Evolutionary conservation across 2,113 vertebrate genomes (phyloP).

Genomic region (Marmota flaviventris): DNA sequence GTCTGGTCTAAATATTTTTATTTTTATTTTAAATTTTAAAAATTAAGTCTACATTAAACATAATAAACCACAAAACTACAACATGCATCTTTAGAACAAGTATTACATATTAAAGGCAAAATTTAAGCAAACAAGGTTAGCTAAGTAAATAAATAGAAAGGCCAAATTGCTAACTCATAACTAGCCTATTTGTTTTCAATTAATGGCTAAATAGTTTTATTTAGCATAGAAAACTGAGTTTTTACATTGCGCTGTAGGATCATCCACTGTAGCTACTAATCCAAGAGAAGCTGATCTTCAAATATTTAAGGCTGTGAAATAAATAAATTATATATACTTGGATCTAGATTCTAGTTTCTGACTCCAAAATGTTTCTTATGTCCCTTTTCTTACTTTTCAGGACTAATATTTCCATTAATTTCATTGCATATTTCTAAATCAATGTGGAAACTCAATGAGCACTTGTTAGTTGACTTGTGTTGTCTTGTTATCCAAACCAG

Average conservation of each 20-base stretch:
- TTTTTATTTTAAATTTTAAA: neutral
- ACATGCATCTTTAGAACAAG: neutral
- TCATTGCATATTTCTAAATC: neutral
- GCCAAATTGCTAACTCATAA: neutral
- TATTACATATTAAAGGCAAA: slow-evolving; percentile 19
- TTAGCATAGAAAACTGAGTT: slow-evolving; percentile 32
- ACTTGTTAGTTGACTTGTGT: neutral
- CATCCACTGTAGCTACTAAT: slow-evolving; percentile 59
- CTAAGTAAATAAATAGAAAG: slow-evolving; percentile 13
- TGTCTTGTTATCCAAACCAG: neutral
- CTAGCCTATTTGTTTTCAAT: slow-evolving; percentile 46
- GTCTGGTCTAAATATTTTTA: slow-evolving; percentile 37
- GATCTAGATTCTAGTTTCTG: slow-evolving; percentile 21
- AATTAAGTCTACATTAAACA: neutral
- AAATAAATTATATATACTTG: neutral
- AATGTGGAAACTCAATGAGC: neutral
- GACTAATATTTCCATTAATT: neutral
- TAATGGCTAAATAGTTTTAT: slow-evolving; percentile 30
- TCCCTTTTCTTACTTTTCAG: neutral
- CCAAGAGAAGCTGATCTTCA: slow-evolving; percentile 67
- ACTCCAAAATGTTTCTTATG: neutral
- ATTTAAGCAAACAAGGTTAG: slow-evolving; percentile 55
- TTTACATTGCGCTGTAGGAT: slow-evolving; percentile 56
- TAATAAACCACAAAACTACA: neutral
- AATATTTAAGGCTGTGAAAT: slow-evolving; percentile 35